Base-by-base conservation (phyloP, 2,113 vertebrate genomes). In the Micronycteris hirsuta region DNA sequence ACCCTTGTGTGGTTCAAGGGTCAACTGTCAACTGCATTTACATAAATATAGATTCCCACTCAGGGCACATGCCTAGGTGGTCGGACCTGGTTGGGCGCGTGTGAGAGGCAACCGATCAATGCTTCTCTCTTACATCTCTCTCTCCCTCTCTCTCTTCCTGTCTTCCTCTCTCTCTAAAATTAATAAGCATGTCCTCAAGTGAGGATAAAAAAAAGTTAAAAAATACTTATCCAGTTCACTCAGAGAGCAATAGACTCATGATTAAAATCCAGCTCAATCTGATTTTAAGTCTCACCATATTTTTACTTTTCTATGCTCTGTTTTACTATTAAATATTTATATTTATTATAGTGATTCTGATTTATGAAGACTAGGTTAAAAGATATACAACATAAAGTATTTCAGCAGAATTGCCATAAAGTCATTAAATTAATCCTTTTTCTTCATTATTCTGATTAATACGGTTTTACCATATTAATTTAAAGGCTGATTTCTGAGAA, bases 311-410 rank as follows among this genome's bases (percentile, higher is more conserved):
- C 47, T 67, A 38, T 68, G 47, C 4, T 93, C 9, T 85, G 28
- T 31, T 20, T 47, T 83, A 49, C 7, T 9, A 52, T 67, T 89
- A 58, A 86, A 56, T 92, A 74, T 81, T 74, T 94, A 65, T 49
- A 73, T 80, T 52, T 56, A 76, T 83, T 80, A 74, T 86, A 38
- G 24, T 92, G 82, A 49, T 81, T 80, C 28, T 91, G 67, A 41
- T 58, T 95, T 92, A 24, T 86, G n/a, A 87, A 52, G 45, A 65
- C 89, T 67, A 56, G 73, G 33, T 80, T 93, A 90, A 85, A 93
- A 58, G 38, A 14, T 68, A 24, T 65, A 61, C 1, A 70, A 4
- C 19, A 93, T 43, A 77, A 5, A 87, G 38, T 58, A 77, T 58
- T 49, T 86, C 68, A 89, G 15, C n/a, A 90, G 73, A 93, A 74